Conservation (phyloP, 2,797 vertebrate genomes). For the Avahi laniger region DNA sequence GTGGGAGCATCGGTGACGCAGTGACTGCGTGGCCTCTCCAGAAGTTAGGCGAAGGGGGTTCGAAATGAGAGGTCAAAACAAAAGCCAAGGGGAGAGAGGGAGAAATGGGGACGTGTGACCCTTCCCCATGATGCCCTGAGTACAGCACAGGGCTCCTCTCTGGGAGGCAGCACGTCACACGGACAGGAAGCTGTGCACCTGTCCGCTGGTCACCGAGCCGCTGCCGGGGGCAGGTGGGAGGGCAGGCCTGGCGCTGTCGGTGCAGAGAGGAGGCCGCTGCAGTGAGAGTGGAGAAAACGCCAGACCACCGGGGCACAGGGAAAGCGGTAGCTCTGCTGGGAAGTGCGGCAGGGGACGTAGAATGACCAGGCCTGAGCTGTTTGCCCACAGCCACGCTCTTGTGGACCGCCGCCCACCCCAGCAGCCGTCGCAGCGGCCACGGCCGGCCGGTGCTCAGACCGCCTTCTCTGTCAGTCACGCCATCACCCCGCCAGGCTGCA, state of each 20-base stretch:
- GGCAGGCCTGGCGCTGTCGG: fast-evolving
- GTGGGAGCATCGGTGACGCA: background rate
- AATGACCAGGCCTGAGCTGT: background rate
- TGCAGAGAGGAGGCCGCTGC: background rate
- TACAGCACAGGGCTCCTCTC: background rate
- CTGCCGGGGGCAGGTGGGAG: too few species aligned
- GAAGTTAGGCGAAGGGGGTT: background rate
- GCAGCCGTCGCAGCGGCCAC: fast-evolving
- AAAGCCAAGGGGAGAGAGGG: background rate
- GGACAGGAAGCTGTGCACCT: background rate
- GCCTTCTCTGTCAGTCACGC: background rate
- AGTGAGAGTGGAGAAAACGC: background rate
- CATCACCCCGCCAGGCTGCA: background rate
- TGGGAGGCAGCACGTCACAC: fast-evolving
- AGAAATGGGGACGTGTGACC: background rate
- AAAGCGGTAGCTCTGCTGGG: background rate
- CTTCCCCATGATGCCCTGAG: background rate
- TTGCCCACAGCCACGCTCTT: background rate
- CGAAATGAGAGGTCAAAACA: background rate
- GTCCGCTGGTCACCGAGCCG: background rate
- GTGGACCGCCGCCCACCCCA: background rate
- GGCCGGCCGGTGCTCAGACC: too few species aligned
- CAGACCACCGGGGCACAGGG: background rate
- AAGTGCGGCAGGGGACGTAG: background rate
- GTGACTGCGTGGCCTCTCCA: background rate